These are phyloP conservation scores for Vipera ursinii DNA, from an alignment of 2,797 vertebrate species.

Conservation along the genomic window DNA sequence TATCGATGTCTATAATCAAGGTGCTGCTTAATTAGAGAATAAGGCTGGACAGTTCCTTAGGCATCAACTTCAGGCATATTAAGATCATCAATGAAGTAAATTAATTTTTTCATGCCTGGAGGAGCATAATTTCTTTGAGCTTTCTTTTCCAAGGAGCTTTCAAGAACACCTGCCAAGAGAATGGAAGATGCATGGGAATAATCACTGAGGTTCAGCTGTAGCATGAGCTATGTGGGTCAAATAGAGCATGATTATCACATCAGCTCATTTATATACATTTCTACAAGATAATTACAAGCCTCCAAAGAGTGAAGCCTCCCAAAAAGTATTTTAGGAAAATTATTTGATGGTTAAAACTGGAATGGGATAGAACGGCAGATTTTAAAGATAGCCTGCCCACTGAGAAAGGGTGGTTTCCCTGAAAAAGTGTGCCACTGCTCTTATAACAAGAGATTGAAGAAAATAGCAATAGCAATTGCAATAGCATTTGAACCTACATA, in stretches of 20 bases:
- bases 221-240: not conserved
- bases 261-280: not conserved
- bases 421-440: not conserved
- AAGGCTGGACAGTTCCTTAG: slow-evolving; percentile 79
- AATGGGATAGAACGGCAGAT: not conserved
- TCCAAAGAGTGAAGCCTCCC: not conserved
- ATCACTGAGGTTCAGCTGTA: slow-evolving; percentile 13
- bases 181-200: slow-evolving; percentile 21
- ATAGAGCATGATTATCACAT: not conserved
- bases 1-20: slow-evolving; percentile 80
- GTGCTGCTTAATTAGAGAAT: slow-evolving; percentile 79
- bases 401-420: not conserved
- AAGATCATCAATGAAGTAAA: slow-evolving; percentile 82
- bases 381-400: not conserved
- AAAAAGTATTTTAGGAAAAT: not conserved
- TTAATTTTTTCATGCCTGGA: slow-evolving; percentile 77
- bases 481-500: not conserved
- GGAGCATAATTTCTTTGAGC: slow-evolving; percentile 78
- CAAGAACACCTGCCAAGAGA: slow-evolving; percentile 71
- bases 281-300: not conserved
- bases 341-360: not conserved
- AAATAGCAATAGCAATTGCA: not conserved
- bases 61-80: slow-evolving; percentile 81
- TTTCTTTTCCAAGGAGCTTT: slow-evolving; percentile 83
- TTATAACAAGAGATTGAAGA: not conserved